Evolutionary conservation across 2,113 vertebrate species (phyloP), one percentile per base, ranked within the genome.

Genomic region (Leucosticte australis): DNA sequence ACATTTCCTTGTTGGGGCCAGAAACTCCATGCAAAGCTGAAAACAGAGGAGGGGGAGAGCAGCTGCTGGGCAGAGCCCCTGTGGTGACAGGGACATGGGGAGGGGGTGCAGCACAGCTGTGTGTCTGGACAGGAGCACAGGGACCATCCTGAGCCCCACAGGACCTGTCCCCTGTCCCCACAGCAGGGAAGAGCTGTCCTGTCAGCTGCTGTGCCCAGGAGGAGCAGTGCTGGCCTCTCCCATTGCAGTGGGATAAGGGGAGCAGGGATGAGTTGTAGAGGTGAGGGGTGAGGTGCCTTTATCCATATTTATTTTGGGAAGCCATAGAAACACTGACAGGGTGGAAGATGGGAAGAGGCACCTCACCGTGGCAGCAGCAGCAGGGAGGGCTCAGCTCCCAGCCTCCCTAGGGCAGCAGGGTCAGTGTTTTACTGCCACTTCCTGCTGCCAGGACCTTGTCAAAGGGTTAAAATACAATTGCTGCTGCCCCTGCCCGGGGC

Each of bases 101-200:
- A 64, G 21, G 28, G 30, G 5, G 2, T 30, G 37, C 57, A 28
- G 62, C 15, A 3, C 13, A 20, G 30, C 60, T 3, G 0, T 3
- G 5, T 19, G 12, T 13, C 60, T 6, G 23, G 13, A 2, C 6
- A 2, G 55, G 44, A 24, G 17, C 1, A 1, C 0, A 1, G 21
- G 52, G 28, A 46, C 5, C 19, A 2, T 16, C 50, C 35, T 2
- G 60, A 62, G 15, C 50, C 31, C 30, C 53, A 6, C 52, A 33
- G 88, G 74, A 82, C 17, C 59, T 31, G 42, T 56, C 44, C 12
- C 47, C 15, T 69, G 53, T 30, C 23, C 10, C 80, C n/a, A 0
- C 0, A 8, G 60, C 11, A 52, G 85, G 31, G 49, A 47, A n/a
- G 63, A n/a, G 11, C 26, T 17, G 37, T 9, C 3, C 21, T 16